phyloP scores from a whole-genome alignment of 2,113 vertebrate species.

The Tachysurus vachellii region DNA sequence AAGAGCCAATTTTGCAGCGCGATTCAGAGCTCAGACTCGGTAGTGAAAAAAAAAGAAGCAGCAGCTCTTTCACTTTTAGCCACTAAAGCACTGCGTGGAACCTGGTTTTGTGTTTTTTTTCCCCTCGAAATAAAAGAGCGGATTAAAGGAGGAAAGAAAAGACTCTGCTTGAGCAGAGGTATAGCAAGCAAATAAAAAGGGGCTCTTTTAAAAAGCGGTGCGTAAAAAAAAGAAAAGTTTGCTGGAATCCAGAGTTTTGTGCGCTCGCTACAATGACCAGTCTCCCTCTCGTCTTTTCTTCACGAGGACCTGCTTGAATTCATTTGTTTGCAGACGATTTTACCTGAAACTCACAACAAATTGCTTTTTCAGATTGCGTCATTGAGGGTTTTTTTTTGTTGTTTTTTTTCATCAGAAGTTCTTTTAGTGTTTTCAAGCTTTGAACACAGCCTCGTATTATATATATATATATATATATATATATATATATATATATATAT shows the following conservation, averaged over 20 bases:
- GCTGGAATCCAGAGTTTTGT: constrained; percentile 86
- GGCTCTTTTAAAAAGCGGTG: constrained; percentile 75
- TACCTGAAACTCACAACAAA: constrained; percentile 85
- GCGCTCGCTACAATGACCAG: constrained; percentile 78
- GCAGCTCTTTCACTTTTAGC: constrained; percentile 87
- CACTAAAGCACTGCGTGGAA: constrained; percentile 96
- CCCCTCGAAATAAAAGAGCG: constrained; percentile 82
- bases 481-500: too few relatives aligned
- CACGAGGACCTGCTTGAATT: constrained; percentile 74
- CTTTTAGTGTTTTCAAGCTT: background rate
- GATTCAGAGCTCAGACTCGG: constrained; percentile 83
- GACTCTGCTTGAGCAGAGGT: constrained; percentile 84
- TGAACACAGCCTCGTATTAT: too few relatives aligned
- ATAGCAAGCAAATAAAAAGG: constrained; percentile 82
- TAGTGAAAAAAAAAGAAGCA: constrained; percentile 55
- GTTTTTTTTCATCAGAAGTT: background rate
- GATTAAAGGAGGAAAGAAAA: constrained; percentile 85
- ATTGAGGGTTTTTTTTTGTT: background rate
- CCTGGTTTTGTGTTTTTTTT: constrained; percentile 86
- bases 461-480: too few relatives aligned
- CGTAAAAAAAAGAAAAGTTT: constrained; percentile 79
- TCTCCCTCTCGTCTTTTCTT: constrained; percentile 68
- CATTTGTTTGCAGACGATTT: constrained; percentile 87
- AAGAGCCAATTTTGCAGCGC: constrained; percentile 84
- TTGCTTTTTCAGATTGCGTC: constrained; percentile 40